Evolutionary conservation across 2,888 invertebrate genomes (phyloP), one percentile per base, ranked within the genome.

Genomic region (Dioctria linearis): DNA sequence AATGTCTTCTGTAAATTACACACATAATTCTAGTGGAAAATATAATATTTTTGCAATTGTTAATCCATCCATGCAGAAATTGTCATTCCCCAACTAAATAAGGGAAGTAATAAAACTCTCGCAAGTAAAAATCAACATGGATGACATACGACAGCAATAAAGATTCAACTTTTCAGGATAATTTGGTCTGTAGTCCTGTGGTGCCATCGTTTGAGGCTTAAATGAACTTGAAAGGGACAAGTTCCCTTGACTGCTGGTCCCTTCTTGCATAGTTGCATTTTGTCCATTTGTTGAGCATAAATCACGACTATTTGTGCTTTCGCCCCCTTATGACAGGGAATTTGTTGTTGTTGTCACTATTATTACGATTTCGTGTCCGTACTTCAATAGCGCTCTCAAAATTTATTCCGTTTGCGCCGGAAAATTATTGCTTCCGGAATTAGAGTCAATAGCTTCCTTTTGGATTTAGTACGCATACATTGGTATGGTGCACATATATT

Each of bases 361-460:
- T 57, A 57, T 57, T 57, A 57, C 57, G 5, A 57, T 57, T 57
- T 25, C 25, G 57, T 57, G 25, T 57, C 57, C 57, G 57, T 25
- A 11, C 57, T 57, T 57, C 57, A 57, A 57, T 57, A 11, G 57
- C 25, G 57, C 57, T 57, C 25, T 13, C 57, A 11, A 57, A 57
- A 57, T 57, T 57, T 57, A 57, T 57, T 13, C 71, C 51, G 6
- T 71, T 71, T 39, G 39, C 43, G 11, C 71, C 71, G 51, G 51
- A 51, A 71, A 71, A 71, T 71, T 71, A 71, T 71, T 71, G 39
- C 54, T 71, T 71, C 71, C 71, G 42, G 71, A 37, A 71, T 71
- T 54, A 71, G 51, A 71, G 71, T 54, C 71, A 71, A 71, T 71
- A 71, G 71, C 54, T 71, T 71, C 71, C 71, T 71, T 71, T 25